Conservation (phyloP, 2,888 invertebrate species). For the Pollenia labialis region DNA sequence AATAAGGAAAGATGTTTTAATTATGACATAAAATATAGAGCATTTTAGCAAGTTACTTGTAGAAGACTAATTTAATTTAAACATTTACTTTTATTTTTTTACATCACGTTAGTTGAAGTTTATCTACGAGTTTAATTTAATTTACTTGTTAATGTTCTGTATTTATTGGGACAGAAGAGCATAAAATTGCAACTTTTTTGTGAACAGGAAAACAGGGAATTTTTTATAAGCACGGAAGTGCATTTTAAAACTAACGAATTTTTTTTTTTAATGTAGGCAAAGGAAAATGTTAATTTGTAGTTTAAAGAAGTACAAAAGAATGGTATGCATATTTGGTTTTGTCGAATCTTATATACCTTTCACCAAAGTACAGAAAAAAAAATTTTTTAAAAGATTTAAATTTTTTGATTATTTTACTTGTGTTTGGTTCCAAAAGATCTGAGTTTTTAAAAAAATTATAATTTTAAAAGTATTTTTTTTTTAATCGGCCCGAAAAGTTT, state of each 20-base stretch:
- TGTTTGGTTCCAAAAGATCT: too few species aligned
- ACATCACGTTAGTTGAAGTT: not conserved
- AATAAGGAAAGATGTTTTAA: conserved; percentile 40
- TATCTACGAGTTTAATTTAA: not conserved
- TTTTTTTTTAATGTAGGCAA: not conserved
- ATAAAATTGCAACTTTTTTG: conserved; percentile 25
- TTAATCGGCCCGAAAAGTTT: too few species aligned
- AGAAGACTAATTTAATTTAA: not conserved
- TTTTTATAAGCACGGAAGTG: not conserved
- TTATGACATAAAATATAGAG: conserved; percentile 18
- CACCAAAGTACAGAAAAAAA: too few species aligned
- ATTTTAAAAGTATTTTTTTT: too few species aligned
- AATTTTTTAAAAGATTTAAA: too few species aligned
- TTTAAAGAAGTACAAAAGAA: not conserved
- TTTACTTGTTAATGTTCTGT: conserved; percentile 5
- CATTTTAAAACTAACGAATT: not conserved
- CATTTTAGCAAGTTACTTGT: not conserved
- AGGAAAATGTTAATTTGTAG: not conserved
- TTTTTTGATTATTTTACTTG: too few species aligned
- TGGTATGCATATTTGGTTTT: too few species aligned
- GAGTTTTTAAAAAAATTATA: too few species aligned
- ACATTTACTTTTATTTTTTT: not conserved
- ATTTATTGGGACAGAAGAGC: conserved; percentile 18
- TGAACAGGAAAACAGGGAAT: not conserved
- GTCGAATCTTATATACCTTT: too few species aligned